A percentile compares a stretch with the other conserved stretches of the same genome.
These are phyloP conservation scores for Drosophila paramelanica DNA, from an alignment of 2,888 invertebrate genomes.

Conservation along the genomic window DNA sequence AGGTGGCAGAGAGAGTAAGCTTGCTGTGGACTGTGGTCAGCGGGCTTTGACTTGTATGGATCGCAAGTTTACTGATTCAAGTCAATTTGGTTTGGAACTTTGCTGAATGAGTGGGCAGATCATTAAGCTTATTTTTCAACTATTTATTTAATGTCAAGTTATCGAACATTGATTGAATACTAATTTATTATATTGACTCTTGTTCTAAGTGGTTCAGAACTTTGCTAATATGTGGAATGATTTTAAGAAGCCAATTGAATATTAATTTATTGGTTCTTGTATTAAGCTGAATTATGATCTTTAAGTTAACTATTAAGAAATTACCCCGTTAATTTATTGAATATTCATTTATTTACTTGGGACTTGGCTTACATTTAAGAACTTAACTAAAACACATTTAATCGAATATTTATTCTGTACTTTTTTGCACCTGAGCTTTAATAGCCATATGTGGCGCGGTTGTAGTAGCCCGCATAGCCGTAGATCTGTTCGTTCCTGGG, in stretches of 20 bases:
- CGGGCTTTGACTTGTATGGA: conserved; percentile 55
- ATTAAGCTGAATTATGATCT: too few species aligned
- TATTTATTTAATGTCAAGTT: background rate
- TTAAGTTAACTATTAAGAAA: too few species aligned
- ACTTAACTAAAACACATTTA: background rate
- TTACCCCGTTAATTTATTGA: too few species aligned
- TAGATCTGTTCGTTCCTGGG: conserved; percentile 71
- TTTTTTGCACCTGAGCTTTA: conserved; percentile 11
- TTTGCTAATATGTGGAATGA: too few species aligned
- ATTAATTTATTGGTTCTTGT: too few species aligned
- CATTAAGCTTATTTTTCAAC: background rate
- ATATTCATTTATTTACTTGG: background rate
- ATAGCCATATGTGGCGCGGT: conserved; percentile 66
- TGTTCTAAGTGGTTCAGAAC: too few species aligned
- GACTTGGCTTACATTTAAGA: background rate
- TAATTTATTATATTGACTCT: too few species aligned
- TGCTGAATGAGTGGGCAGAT: conserved; percentile 12
- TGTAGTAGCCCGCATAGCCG: conserved; percentile 72
- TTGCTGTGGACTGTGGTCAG: conserved; percentile 54
- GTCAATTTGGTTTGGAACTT: conserved; percentile 34
- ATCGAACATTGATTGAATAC: too few species aligned
- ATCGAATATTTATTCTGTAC: background rate
- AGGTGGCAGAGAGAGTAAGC: conserved; percentile 15
- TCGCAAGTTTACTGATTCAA: conserved; percentile 33
- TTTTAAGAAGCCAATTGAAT: too few species aligned